These are phyloP conservation scores for Entomyzon cyanotis DNA, from an alignment of 2,113 vertebrate genomes.

Conservation along the genomic window DNA sequence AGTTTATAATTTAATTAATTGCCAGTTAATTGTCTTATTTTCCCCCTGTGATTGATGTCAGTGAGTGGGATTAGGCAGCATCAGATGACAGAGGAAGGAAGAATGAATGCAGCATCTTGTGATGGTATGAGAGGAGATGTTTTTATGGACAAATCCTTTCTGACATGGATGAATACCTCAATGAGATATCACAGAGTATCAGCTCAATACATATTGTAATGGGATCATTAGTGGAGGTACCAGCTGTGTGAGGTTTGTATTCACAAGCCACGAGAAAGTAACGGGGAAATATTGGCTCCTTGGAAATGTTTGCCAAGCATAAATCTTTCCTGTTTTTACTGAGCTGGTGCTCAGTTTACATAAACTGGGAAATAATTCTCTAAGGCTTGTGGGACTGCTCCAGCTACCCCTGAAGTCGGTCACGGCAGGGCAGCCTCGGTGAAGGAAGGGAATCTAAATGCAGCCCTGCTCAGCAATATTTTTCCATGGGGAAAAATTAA, in stretches of 20 bases:
- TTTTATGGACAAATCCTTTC: slow-evolving; percentile 69
- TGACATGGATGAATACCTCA: slow-evolving; percentile 69
- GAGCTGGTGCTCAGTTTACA: slow-evolving; percentile 6
- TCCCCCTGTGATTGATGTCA: slow-evolving; percentile 63
- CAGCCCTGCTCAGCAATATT: not conserved
- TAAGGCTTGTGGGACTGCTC: not conserved
- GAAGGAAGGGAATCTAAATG: not conserved
- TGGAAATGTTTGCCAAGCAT: slow-evolving; percentile 58
- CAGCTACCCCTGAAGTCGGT: not conserved
- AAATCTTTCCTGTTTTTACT: slow-evolving; percentile 47
- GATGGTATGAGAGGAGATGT: slow-evolving; percentile 33
- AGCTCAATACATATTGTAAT: slow-evolving; percentile 57
- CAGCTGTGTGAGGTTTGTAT: slow-evolving; percentile 58
- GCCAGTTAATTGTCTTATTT: slow-evolving; percentile 67
- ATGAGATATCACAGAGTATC: slow-evolving; percentile 52
- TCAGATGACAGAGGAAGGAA: slow-evolving; percentile 54
- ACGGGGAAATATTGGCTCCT: slow-evolving; percentile 30
- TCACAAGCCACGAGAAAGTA: slow-evolving; percentile 56
- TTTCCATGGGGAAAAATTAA: not conserved
- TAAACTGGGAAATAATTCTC: slow-evolving; percentile 14
- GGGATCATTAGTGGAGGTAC: slow-evolving; percentile 65
- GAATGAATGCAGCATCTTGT: slow-evolving; percentile 10
- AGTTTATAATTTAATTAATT: slow-evolving; percentile 69
- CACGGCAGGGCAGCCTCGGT: not conserved
- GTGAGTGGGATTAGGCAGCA: slow-evolving; percentile 62